phyloP scores from a whole-genome alignment of 1,140 invertebrate species.

The Drosophila nannoptera region DNA sequence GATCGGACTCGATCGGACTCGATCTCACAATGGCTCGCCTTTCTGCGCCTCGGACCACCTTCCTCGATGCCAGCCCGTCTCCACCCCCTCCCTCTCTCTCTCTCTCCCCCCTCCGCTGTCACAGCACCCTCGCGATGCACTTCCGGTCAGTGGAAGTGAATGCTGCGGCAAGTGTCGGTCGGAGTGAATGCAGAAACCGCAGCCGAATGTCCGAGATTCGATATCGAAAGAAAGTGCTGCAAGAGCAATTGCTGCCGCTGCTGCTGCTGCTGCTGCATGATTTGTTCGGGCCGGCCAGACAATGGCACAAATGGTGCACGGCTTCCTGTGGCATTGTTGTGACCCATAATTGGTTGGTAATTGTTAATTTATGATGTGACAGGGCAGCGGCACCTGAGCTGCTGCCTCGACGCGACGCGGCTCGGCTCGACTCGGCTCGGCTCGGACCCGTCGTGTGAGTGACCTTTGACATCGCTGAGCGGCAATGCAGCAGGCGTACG shows the following conservation, averaged over 20 bases:
- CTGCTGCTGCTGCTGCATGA: not conserved
- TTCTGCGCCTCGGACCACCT: slow-evolving; percentile 9
- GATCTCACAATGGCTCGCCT: not conserved
- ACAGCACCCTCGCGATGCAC: not conserved
- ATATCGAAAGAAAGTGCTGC: not conserved
- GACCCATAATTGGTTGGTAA: slow-evolving; percentile 64
- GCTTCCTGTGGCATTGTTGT: slow-evolving; percentile 39
- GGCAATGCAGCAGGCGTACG: slow-evolving; percentile 5
- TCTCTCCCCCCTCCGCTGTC: too few species aligned
- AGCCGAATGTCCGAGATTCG: not conserved
- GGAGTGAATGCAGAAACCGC: slow-evolving; percentile 8
- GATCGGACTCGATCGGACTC: too few species aligned
- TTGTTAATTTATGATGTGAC: slow-evolving; percentile 62
- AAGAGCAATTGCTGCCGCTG: not conserved
- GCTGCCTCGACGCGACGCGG: too few species aligned
- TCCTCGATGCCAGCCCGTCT: not conserved
- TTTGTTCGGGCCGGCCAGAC: slow-evolving; percentile 2
- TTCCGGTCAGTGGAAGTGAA: slow-evolving; percentile 7
- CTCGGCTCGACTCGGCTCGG: too few species aligned
- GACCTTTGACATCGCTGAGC: slow-evolving; percentile 27
- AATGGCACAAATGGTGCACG: not conserved
- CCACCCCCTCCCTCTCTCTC: not conserved
- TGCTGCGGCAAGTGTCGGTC: slow-evolving; percentile 5
- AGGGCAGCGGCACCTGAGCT: slow-evolving; percentile 54
- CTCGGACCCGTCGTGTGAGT: slow-evolving; percentile 23